Conservation (phyloP, 2,113 vertebrate genomes). For the Motacilla tschutschensis region DNA sequence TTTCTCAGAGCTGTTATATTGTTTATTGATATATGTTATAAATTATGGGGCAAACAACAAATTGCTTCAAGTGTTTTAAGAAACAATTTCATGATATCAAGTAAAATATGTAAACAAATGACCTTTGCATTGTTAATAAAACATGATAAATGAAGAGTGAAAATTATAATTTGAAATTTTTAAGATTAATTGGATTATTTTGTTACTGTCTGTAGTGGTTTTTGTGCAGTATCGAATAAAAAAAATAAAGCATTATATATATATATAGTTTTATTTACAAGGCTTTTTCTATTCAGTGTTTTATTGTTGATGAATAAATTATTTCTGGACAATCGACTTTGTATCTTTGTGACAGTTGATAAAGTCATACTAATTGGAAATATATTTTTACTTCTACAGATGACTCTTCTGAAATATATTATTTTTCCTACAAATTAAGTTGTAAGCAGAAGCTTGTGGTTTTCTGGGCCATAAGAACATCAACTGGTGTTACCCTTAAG, state of each 20-base stretch:
- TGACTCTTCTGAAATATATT: background rate
- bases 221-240: conserved; percentile 76
- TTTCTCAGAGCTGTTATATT: conserved; percentile 72
- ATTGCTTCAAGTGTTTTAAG: conserved; percentile 71
- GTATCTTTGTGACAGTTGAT: conserved; percentile 66
- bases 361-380: background rate
- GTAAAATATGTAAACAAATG: conserved; percentile 55
- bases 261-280: conserved; percentile 83
- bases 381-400: background rate
- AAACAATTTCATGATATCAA: conserved; percentile 63
- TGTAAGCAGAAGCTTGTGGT: background rate
- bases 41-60: conserved; percentile 59
- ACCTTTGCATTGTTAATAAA: conserved; percentile 63
- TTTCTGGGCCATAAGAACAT: background rate
- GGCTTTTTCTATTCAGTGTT: conserved; percentile 78
- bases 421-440: background rate
- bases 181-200: conserved; percentile 81
- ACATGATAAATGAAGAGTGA: conserved; percentile 58
- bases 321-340: conserved; percentile 72
- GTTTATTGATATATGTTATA: conserved; percentile 75
- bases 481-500: too few relatives aligned
- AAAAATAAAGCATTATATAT: conserved; percentile 76
- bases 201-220: conserved; percentile 84
- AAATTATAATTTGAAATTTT: conserved; percentile 71
- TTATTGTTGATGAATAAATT: conserved; percentile 79